These are phyloP conservation scores for Hypolimnas misippus DNA, from an alignment of 2,888 invertebrate genomes.

Conservation along the genomic window DNA sequence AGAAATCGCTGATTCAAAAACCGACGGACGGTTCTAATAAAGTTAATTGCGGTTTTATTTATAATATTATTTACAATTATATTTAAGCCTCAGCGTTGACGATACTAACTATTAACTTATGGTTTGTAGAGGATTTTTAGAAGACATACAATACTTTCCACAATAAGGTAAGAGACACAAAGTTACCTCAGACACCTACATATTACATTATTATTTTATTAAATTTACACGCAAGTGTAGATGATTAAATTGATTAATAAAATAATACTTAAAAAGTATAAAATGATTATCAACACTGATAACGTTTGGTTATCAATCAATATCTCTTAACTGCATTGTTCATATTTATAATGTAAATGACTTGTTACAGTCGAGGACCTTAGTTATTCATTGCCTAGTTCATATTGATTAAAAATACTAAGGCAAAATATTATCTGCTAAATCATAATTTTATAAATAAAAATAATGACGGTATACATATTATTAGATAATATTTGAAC, in stretches of 20 bases:
- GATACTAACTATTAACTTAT: too few relatives aligned
- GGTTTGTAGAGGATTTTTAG: too few relatives aligned
- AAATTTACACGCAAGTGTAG: background rate
- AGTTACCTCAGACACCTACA: too few relatives aligned
- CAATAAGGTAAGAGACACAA: too few relatives aligned
- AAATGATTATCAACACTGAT: slow-evolving; percentile 28
- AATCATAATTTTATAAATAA: background rate
- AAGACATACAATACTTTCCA: too few relatives aligned
- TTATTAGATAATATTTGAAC: background rate
- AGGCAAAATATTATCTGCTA: slow-evolving; percentile 1
- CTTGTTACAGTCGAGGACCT: slow-evolving; percentile 28
- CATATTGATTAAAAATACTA: slow-evolving; percentile 16
- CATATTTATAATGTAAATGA: slow-evolving; percentile 22
- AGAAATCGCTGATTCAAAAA: too few relatives aligned
- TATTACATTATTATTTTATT: too few relatives aligned
- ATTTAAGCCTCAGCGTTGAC: too few relatives aligned
- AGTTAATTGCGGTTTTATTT: too few relatives aligned
- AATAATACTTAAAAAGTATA: slow-evolving; percentile 22
- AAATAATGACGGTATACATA: background rate
- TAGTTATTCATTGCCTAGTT: slow-evolving; percentile 27
- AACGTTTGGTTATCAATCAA: slow-evolving; percentile 27
- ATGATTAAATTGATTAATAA: slow-evolving; percentile 16
- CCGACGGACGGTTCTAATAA: too few relatives aligned
- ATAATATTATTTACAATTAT: too few relatives aligned
- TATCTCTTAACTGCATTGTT: slow-evolving; percentile 23